Base-by-base conservation (phyloP, 1,140 invertebrate species). In the Grapholita molesta region DNA sequence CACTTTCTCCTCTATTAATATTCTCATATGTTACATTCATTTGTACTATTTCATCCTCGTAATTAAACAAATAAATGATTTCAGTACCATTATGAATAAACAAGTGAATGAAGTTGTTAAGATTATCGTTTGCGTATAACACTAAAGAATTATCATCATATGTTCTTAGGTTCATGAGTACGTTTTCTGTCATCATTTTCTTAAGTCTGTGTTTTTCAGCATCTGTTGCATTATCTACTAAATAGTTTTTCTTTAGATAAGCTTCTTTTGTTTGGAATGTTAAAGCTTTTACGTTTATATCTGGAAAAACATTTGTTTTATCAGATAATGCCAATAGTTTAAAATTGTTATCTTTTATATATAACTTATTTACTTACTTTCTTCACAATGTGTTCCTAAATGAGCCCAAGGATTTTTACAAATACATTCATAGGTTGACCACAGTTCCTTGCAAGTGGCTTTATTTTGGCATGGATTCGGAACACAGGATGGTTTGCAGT, bases 401-500 rank as follows among this genome's bases (percentile, higher is more conserved):
- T 98, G 98, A 1, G 98, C 97, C 96, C 97, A 97, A 42, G 94
- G 95, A 91, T 99, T 98, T 78, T 95, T 95, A 90, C 96, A 97
- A 67, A 97, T 96, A 83, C 98, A 99, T 79, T 96, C 95, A 83
- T 98, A 98, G 11, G 95, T 96, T 42, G 96, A 97, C 98, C 98
- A 99, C 1, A 97, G 92, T 89, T 99, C 98, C 74, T 97, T 96
- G 89, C 98, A 99, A 70, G 94, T 95, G 0, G 96, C 97, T 30
- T 95, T 96, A 87, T 99, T 98, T 90, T 96, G 94, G 87, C 98
- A 99, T 21, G 98, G 97, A 84, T 98, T 98, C 0, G 97, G 97
- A 74, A 97, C 96, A 91, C 98, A 99, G 0, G 96, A 98, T 3
- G 97, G 97, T 83, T 97, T 97, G 83, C 98, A 99, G 83, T 98